These are phyloP conservation scores for Catostomus latipinnis DNA, from an alignment of 2,797 vertebrate species.

Conservation along the genomic window DNA sequence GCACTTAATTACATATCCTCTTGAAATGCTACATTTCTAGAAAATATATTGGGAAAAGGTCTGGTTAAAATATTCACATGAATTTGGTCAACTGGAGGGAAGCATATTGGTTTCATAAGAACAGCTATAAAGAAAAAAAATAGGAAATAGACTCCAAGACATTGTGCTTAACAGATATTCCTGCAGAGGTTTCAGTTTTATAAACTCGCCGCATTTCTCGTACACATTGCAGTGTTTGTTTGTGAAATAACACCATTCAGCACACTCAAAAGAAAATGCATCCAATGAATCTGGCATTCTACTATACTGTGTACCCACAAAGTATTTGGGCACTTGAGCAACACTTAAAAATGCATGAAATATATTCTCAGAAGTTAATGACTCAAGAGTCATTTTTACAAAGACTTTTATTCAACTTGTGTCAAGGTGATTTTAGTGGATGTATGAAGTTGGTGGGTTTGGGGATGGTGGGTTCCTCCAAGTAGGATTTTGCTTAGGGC, in stretches of 20 bases:
- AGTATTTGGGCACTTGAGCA: neutral
- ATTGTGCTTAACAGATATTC: slow-evolving; percentile 36
- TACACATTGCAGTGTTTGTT: neutral
- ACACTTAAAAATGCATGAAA: neutral
- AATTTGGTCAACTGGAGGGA: slow-evolving; percentile 14
- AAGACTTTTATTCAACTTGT: neutral
- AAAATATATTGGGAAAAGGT: slow-evolving; percentile 34
- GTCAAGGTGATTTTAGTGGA: neutral
- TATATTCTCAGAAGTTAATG: neutral
- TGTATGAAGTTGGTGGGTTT: neutral
- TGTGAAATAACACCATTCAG: neutral
- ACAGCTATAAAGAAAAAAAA: slow-evolving; percentile 9
- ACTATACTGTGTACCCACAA: neutral
- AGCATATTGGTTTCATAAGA: slow-evolving; percentile 14
- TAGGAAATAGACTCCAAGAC: slow-evolving; percentile 18
- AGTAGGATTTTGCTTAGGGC: no score
- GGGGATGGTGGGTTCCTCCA: no score
- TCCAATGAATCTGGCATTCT: neutral
- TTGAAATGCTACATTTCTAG: slow-evolving; percentile 16
- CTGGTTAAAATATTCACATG: slow-evolving; percentile 13
- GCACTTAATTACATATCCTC: slow-evolving; percentile 14
- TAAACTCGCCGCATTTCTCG: neutral
- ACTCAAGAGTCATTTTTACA: no score
- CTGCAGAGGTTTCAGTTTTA: neutral
- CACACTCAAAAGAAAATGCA: neutral